Evolutionary conservation across 2,888 invertebrate species (phyloP), one percentile per base, ranked within the genome.

Genomic region (Suillia variegata): DNA sequence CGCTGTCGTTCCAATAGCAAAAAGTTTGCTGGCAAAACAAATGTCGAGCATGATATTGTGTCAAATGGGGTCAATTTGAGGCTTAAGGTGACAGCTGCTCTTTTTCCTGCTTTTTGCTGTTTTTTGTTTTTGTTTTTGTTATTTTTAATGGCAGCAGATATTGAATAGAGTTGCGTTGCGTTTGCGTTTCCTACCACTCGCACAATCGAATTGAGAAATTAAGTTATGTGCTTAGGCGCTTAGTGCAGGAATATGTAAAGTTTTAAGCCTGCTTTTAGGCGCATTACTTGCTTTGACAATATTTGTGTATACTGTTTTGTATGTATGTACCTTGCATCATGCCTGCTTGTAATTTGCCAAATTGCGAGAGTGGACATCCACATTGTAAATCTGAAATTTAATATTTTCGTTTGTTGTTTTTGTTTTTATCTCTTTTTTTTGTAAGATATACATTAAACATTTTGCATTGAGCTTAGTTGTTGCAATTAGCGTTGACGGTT

Each of bases 351-450:
- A n/a, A n/a, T 73, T 79, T 77, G 70, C 79, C 79, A 66, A 74
- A 80, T 69, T 75, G 76, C 60, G 80, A 74, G 64, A 80, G 74
- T 62, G 78, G 73, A 71, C 80, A 80, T 70, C 80, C 80, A 71
- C 80, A 80, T 70, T 79, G 80, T 61, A 76, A 67, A 77, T 74
- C 79, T 79, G 80, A 63, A 79, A 80, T 66, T 70, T 69, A 66
- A 74, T 70, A 70, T 69, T 59, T 63, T 57, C 18, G n/a, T n/a
- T n/a, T n/a, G n/a, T n/a, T n/a, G n/a, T n/a, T n/a, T n/a, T n/a
- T n/a, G n/a, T n/a, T n/a, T n/a, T n/a, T n/a, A n/a, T n/a, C n/a
- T n/a, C n/a, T n/a, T n/a, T n/a, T n/a, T n/a, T n/a, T n/a, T n/a
- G n/a, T n/a, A n/a, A n/a, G n/a, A n/a, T n/a, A n/a, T n/a, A n/a